These are phyloP conservation scores for Aelia acuminata DNA, from an alignment of 2,888 invertebrate genomes.

Conservation along the genomic window DNA sequence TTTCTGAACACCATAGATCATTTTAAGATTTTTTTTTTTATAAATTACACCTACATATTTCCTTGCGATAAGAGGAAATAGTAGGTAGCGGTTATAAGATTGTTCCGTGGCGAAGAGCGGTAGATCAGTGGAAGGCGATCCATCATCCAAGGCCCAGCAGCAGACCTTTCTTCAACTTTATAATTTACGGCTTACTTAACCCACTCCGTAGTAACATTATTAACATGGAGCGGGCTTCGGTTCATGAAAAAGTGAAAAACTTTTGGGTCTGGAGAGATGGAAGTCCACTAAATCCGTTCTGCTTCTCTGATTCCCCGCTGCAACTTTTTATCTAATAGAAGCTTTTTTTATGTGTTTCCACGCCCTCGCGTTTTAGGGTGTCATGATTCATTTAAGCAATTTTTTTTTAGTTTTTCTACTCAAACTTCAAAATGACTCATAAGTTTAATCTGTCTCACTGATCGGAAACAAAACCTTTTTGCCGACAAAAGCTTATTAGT, in stretches of 20 bases:
- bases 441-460: neutral
- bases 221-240: slow-evolving; percentile 29
- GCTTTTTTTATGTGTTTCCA: slow-evolving; percentile 22
- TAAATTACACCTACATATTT: too few relatives aligned
- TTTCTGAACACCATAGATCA: too few relatives aligned
- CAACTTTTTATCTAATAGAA: slow-evolving; percentile 37
- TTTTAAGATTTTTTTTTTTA: too few relatives aligned
- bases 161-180: slow-evolving; percentile 23
- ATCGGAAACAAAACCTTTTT: slow-evolving; percentile 12
- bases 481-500: neutral
- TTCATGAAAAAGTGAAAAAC: slow-evolving; percentile 44
- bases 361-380: neutral
- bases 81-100: neutral
- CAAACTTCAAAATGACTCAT: neutral
- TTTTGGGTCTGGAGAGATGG: neutral
- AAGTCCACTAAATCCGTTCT: neutral
- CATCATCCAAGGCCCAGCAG: neutral
- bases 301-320: neutral
- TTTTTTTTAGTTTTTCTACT: too few relatives aligned
- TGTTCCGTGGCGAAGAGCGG: neutral
- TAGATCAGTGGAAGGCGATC: neutral
- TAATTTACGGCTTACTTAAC: slow-evolving; percentile 41
- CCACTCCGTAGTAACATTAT: slow-evolving; percentile 38
- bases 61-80: neutral
- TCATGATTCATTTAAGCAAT: slow-evolving; percentile 7